Evolutionary conservation across 2,888 invertebrate species (phyloP), one percentile per base, ranked within the genome.

Genomic region (Oscheius onirici): DNA sequence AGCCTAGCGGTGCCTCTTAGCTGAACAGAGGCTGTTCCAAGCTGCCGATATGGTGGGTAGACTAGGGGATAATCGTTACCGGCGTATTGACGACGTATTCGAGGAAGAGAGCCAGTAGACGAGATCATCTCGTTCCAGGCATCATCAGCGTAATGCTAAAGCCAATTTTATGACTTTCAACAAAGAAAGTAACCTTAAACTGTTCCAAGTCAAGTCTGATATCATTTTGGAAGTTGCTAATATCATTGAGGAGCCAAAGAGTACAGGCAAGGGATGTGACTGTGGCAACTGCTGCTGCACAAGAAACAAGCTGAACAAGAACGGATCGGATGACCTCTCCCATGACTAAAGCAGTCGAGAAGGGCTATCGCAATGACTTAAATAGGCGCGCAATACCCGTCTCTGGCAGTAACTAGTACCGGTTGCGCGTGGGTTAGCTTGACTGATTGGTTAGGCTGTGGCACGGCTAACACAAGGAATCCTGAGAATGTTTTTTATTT

Each of bases 71-170:
- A 22, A 15, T 43, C 43, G n/a, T 49, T 49, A 46, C 49, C 63
- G 8, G 49, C 17, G 63, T 63, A 46, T 17, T 46, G 26, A 11
- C 49, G 49, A n/a, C 49, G 24, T 15, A 28, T 26, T n/a, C 63
- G 24, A 17, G n/a, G 10, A 22, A 13, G 26, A 3, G 46, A 26
- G n/a, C 15, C 28, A 3, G 49, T n/a, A 3, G 46, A 24, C 2
- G 5, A 2, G 17, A 46, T n/a, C 63, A 63, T 63, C 26, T 63
- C 63, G 26, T 49, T 63, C 63, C 63, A 63, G 1, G 63, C 63
- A 24, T 63, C 63, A 17, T 63, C 63, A 15, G 46, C 63, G 28
- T 63, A 63, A 26, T 49, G 11, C 63, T 63, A 1, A 28, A 22
- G 15, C 6, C 15, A 13, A 46, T 2, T 41, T 41, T 34, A 40